Percentiles rank a stretch among this genome's conserved stretches.
Conservation (phyloP, 2,888 invertebrate genomes). For the Amaurobius ferox region DNA sequence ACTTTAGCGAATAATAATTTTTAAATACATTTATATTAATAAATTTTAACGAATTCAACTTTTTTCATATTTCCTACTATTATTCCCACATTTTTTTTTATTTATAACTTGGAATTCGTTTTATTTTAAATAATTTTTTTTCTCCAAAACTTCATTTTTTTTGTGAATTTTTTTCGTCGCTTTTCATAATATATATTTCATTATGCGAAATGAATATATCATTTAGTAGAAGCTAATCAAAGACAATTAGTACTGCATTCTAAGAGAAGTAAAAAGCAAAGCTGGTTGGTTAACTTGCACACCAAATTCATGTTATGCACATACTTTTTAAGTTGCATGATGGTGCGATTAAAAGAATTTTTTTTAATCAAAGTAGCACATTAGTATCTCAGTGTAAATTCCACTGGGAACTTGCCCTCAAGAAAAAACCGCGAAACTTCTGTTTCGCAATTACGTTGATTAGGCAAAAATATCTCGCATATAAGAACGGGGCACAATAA, state of each 20-base stretch:
- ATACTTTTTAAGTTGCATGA: not conserved
- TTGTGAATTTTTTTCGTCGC: no score
- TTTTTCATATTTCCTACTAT: no score
- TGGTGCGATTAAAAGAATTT: not conserved
- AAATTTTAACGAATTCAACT: no score
- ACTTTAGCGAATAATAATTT: no score
- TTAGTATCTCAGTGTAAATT: not conserved
- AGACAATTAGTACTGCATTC: not conserved
- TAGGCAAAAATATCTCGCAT: not conserved
- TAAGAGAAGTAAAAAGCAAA: not conserved
- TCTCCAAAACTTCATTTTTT: no score
- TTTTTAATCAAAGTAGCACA: constrained; percentile 1
- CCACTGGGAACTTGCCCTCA: not conserved
- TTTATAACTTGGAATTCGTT: no score
- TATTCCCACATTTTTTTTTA: no score
- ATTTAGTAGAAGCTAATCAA: not conserved
- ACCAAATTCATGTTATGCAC: not conserved
- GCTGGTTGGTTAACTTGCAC: no score
- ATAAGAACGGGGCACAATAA: constrained; percentile 17
- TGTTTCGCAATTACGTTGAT: constrained; percentile 60
- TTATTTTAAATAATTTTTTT: no score
- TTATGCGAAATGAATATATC: not conserved
- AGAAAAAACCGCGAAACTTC: not conserved
- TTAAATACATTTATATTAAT: no score
- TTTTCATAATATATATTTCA: no score